phyloP scores from a whole-genome alignment of 1,140 invertebrate genomes.

The Drosophila nannoptera region DNA sequence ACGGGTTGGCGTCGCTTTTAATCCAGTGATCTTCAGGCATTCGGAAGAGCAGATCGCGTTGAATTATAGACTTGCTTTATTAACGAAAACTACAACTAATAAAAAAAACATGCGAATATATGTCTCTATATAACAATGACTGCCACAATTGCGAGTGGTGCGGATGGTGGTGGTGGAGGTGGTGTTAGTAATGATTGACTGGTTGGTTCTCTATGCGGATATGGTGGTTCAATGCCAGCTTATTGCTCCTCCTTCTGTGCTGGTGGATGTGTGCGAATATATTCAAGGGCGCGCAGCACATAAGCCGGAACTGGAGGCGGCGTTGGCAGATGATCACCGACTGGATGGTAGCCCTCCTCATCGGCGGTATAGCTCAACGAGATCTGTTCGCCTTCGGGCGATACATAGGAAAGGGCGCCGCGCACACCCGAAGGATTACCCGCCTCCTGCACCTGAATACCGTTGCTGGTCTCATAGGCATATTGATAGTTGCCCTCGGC shows the following conservation, averaged over 20 bases:
- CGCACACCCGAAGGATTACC: slow-evolving; percentile 69
- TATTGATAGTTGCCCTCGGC: slow-evolving; percentile 74
- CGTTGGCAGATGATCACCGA: slow-evolving; percentile 81
- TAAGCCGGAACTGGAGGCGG: slow-evolving; percentile 79
- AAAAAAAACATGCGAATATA: slow-evolving; percentile 50
- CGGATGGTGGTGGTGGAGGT: slow-evolving; percentile 7
- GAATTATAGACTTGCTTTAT: slow-evolving; percentile 51
- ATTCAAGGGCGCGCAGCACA: slow-evolving; percentile 79
- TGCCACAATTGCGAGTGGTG: slow-evolving; percentile 36
- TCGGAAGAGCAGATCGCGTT: not conserved
- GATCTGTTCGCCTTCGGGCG: slow-evolving; percentile 80
- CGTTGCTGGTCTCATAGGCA: slow-evolving; percentile 75
- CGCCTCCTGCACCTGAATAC: slow-evolving; percentile 71
- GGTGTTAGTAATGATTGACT: slow-evolving; percentile 10
- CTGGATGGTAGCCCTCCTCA: slow-evolving; percentile 82
- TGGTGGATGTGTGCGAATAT: slow-evolving; percentile 80
- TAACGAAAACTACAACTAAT: slow-evolving; percentile 66
- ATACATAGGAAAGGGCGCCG: slow-evolving; percentile 66
- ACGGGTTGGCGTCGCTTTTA: not conserved
- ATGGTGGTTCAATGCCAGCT: slow-evolving; percentile 1
- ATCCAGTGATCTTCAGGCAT: not conserved
- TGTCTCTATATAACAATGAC: slow-evolving; percentile 71
- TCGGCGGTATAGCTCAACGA: slow-evolving; percentile 82
- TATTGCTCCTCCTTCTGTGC: slow-evolving; percentile 70
- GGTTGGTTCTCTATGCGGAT: slow-evolving; percentile 22